Base-by-base conservation (phyloP, 2,797 vertebrate species). In the Perodicticus potto region DNA sequence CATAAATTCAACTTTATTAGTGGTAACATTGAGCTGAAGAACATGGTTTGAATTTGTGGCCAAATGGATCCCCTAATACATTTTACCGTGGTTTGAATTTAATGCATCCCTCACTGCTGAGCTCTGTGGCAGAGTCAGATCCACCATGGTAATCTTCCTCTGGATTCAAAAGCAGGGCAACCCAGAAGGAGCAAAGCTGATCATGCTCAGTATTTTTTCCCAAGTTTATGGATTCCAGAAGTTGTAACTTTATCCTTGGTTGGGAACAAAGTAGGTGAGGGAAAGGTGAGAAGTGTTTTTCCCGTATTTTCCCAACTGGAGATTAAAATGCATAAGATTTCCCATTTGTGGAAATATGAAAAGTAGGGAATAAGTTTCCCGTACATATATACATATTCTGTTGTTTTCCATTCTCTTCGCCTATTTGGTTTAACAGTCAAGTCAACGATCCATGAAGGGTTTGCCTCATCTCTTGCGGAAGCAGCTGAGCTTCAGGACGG, bases 11-110 rank as follows among this genome's bases (percentile, higher is more conserved):
- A 55, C 49, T 86, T 43, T 86, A 43, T 63, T 73, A 63, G 8
- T 95, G 57, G 70, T 63, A 77, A 88, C 6, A 55, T 14, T 88
- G 27, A 85, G 9, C 40, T 85, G n/a, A 86, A 89, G 29, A 93
- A 55, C 32, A 73, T 25, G 13, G 19, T 63, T 74, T 91, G 34
- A 27, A 63, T 92, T 16, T 19, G 45, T 34, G 53, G 20, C 22
- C 73, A 76, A n/a, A 80, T 45, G 25, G 9, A 8, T 19, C 17
- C 88, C 34, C 63, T 67, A 49, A 78, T 4, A 72, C 8, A 69
- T 22, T 92, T 78, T 29, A 32, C 49, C 49, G 89, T 81, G 55
- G 69, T 86, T 29, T 93, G 84, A 89, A 72, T 32, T 72, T 34
- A 93, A 74, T 6, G 11, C n/a, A n/a, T 13, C 2, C 6, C 22